Conservation (phyloP, 2,888 invertebrate species). For the Agriopis marginaria region DNA sequence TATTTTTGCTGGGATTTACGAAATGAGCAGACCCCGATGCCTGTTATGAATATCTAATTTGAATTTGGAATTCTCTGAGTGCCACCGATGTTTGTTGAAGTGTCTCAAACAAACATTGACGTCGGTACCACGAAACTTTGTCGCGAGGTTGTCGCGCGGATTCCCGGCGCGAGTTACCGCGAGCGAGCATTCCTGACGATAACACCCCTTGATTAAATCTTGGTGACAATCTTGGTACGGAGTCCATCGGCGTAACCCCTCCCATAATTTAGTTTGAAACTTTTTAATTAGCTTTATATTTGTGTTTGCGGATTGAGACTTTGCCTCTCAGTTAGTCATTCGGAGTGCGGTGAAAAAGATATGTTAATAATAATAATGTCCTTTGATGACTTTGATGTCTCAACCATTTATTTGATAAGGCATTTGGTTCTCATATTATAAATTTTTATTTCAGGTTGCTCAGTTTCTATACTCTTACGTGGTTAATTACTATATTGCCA, state of each 20-base stretch:
- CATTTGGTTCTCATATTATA: background rate
- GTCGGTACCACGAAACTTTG: constrained; percentile 69
- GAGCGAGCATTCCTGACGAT: constrained; percentile 69
- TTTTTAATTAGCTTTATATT: constrained; percentile 87
- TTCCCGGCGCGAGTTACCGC: constrained; percentile 43
- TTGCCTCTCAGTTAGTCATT: constrained; percentile 79
- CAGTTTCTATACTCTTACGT: constrained; percentile 1
- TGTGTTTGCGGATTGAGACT: constrained; percentile 86
- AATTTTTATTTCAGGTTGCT: background rate
- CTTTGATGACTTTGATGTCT: constrained; percentile 51
- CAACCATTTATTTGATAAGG: constrained; percentile 4
- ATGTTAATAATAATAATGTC: constrained; percentile 79
- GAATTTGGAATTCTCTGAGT: constrained; percentile 84
- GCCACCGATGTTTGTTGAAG: constrained; percentile 82
- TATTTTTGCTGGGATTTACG: constrained; percentile 70
- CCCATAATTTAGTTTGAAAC: constrained; percentile 86
- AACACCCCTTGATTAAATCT: constrained; percentile 80
- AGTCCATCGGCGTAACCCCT: constrained; percentile 81
- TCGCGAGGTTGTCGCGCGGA: constrained; percentile 46
- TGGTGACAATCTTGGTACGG: constrained; percentile 80
- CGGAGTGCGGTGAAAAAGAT: constrained; percentile 77
- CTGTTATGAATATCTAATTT: constrained; percentile 85
- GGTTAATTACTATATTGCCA: no score
- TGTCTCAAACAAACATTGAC: constrained; percentile 76
- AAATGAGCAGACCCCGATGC: constrained; percentile 75